phyloP scores from a whole-genome alignment of 2,797 vertebrate species.

The Liparis tanakae region DNA sequence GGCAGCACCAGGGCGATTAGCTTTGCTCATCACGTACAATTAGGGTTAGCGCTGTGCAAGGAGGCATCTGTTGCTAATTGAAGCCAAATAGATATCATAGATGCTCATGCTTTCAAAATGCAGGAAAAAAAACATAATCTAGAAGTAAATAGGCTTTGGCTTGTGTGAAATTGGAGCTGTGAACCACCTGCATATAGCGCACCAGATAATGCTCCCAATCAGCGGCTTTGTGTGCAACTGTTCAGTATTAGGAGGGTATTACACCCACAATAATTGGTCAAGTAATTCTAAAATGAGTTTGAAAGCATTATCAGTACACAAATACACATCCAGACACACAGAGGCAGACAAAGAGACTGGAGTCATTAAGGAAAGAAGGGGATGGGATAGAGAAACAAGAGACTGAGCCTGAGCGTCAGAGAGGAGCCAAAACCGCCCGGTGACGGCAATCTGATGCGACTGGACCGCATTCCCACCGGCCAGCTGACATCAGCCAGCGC shows the following conservation, averaged over 20 bases:
- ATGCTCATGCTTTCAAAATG: slow-evolving; percentile 59
- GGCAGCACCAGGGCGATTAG: slow-evolving; percentile 77
- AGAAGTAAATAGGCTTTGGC: slow-evolving; percentile 82
- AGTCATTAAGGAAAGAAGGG: slow-evolving; percentile 46
- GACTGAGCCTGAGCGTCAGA: slow-evolving; percentile 50
- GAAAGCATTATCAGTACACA: slow-evolving; percentile 54
- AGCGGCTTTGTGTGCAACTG: slow-evolving; percentile 53
- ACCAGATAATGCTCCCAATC: slow-evolving; percentile 56
- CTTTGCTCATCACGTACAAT: slow-evolving; percentile 84
- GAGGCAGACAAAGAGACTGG: slow-evolving; percentile 60
- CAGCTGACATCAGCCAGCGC: slow-evolving; percentile 78
- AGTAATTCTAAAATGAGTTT: slow-evolving; percentile 67
- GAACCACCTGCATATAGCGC: slow-evolving; percentile 79
- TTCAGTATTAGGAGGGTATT: slow-evolving; percentile 54
- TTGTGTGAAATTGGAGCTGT: slow-evolving; percentile 83
- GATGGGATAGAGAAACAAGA: slow-evolving; percentile 45
- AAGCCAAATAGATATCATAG: slow-evolving; percentile 79
- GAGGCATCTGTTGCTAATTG: slow-evolving; percentile 84
- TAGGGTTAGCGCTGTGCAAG: slow-evolving; percentile 76
- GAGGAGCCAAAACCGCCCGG: slow-evolving; percentile 51
- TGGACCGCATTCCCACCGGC: slow-evolving; percentile 75
- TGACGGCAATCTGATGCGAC: slow-evolving; percentile 82
- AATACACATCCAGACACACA: slow-evolving; percentile 41
- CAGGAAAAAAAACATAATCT: slow-evolving; percentile 64
- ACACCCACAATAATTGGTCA: slow-evolving; percentile 59